phyloP scores from a whole-genome alignment of 2,797 vertebrate species.

The Passerculus sandwichensis region DNA sequence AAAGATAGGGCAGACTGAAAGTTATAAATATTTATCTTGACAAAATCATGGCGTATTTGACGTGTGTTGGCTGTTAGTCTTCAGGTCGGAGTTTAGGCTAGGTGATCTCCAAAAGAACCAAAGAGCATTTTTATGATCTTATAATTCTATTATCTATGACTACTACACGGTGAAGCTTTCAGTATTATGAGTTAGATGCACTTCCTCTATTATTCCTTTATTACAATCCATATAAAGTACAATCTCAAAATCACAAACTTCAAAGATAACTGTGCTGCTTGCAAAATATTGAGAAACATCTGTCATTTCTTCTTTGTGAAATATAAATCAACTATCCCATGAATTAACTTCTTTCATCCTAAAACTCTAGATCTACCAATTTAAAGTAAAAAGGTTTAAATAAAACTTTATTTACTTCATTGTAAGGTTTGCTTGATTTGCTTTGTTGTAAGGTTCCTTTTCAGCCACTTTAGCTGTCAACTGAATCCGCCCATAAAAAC shows the following conservation, averaged over 20 bases:
- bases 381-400: neutral
- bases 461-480: neutral
- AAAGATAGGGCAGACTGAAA: neutral
- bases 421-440: neutral
- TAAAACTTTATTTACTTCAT: neutral
- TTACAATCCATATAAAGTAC: neutral
- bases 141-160: neutral
- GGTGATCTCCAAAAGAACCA: neutral
- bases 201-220: neutral
- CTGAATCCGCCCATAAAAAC: accelerated
- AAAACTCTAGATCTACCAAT: neutral
- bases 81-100: neutral
- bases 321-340: neutral
- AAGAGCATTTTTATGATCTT: neutral
- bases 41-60: neutral
- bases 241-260: neutral
- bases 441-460: neutral
- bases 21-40: neutral
- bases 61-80: neutral
- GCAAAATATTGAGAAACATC: neutral
- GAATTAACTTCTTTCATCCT: neutral
- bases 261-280: neutral
- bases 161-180: neutral
- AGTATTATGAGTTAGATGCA: neutral
- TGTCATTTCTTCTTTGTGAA: neutral